phyloP scores from a whole-genome alignment of 2,113 vertebrate species.

The Etia nguti region DNA sequence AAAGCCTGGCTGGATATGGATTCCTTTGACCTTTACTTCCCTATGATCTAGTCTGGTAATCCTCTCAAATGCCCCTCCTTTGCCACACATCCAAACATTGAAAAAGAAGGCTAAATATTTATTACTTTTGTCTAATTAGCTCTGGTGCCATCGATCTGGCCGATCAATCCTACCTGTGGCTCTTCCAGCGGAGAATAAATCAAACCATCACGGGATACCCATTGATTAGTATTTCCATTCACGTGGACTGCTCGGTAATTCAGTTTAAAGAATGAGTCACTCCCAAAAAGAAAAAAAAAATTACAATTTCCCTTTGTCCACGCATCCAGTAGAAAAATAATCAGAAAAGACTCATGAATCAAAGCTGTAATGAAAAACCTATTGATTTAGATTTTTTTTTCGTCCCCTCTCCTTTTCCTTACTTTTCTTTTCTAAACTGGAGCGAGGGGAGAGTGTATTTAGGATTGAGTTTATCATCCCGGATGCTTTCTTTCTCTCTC shows the following conservation, averaged over 20 bases:
- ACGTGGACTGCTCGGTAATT: slow-evolving; percentile 11
- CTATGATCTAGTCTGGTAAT: slow-evolving; percentile 45
- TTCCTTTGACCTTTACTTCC: slow-evolving; percentile 43
- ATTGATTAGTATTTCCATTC: slow-evolving; percentile 45
- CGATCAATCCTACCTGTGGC: slow-evolving; percentile 50
- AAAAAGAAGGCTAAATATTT: slow-evolving; percentile 52
- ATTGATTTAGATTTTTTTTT: slow-evolving; percentile 50
- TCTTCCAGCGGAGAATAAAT: slow-evolving; percentile 25
- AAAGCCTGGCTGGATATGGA: slow-evolving; percentile 27
- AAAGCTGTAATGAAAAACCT: slow-evolving; percentile 45
- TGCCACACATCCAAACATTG: neutral
- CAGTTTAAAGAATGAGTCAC: slow-evolving; percentile 17
- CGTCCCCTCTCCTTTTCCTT: neutral
- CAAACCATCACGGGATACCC: slow-evolving; percentile 4
- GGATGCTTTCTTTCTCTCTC: neutral
- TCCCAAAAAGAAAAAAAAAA: neutral
- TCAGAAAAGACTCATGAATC: slow-evolving; percentile 32
- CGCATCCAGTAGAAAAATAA: slow-evolving; percentile 22
- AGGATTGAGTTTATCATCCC: slow-evolving; percentile 17
- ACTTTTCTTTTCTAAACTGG: neutral
- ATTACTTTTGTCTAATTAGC: slow-evolving; percentile 61
- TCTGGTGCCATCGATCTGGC: slow-evolving; percentile 25
- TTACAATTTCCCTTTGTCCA: slow-evolving; percentile 15
- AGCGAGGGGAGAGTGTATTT: neutral
- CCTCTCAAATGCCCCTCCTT: neutral